These are phyloP conservation scores for Philaethria dido DNA, from an alignment of 2,888 invertebrate species.

Conservation along the genomic window DNA sequence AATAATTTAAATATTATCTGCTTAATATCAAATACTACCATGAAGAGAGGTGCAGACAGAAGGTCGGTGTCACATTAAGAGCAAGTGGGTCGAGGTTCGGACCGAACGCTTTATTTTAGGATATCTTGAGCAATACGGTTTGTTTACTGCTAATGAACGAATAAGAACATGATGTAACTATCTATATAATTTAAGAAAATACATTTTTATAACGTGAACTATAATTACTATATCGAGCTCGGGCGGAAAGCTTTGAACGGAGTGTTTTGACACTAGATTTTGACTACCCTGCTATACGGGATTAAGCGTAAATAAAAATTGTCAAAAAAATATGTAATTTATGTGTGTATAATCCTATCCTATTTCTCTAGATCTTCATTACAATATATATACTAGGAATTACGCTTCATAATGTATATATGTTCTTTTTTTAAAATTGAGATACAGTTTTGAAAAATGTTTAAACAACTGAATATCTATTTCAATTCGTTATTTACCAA, in stretches of 20 bases:
- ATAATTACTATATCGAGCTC: no score
- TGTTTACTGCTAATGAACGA: constrained; percentile 21
- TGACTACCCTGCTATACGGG: no score
- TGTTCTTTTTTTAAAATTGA: not conserved
- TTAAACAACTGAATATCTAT: not conserved
- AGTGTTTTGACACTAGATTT: no score
- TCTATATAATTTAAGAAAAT: not conserved
- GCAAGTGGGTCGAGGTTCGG: constrained; percentile 71
- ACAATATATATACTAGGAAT: not conserved
- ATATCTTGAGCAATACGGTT: constrained; percentile 62
- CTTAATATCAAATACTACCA: constrained; percentile 29
- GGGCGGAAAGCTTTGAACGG: no score
- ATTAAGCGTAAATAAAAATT: no score
- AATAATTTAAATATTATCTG: not conserved
- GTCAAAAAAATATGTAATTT: no score
- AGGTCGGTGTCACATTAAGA: constrained; percentile 40
- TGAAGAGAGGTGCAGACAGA: constrained; percentile 34
- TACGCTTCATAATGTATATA: not conserved
- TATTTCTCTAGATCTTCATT: not conserved
- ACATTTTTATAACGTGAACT: not conserved
- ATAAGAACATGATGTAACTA: not conserved
- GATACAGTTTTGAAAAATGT: not conserved
- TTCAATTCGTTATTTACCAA: not conserved
- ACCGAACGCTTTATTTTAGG: constrained; percentile 63
- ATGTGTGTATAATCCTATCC: no score